Conservation (phyloP, 1,140 invertebrate species). For the Danaus plexippus region DNA sequence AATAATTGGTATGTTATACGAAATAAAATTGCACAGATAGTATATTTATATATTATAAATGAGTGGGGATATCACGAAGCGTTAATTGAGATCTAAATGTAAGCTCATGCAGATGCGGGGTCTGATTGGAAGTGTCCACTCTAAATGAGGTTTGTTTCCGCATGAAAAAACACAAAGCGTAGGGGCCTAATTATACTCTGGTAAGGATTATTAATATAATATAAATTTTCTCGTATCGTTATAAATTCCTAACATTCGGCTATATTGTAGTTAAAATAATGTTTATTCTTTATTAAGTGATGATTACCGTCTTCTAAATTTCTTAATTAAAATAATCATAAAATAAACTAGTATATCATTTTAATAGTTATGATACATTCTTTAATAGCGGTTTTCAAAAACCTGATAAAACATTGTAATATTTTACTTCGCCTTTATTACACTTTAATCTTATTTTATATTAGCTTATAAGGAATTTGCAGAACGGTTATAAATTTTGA, state of each 20-base stretch:
- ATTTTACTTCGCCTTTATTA: conserved; percentile 5
- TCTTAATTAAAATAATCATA: too few relatives aligned
- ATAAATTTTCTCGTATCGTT: too few relatives aligned
- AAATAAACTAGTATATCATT: too few relatives aligned
- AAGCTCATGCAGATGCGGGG: conserved; percentile 27
- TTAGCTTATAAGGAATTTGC: conserved; percentile 12
- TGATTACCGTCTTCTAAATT: too few relatives aligned
- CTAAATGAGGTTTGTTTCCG: conserved; percentile 18
- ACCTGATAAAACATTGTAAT: neutral
- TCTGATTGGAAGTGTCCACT: conserved; percentile 27
- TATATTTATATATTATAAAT: too few relatives aligned
- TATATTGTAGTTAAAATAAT: too few relatives aligned
- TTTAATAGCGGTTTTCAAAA: neutral
- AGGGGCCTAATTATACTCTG: conserved; percentile 15
- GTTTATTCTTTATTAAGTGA: too few relatives aligned
- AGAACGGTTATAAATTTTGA: conserved; percentile 12
- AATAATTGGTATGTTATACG: too few relatives aligned
- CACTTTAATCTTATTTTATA: conserved; percentile 13
- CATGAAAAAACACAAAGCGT: conserved; percentile 12
- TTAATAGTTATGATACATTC: too few relatives aligned
- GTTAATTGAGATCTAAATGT: conserved; percentile 26
- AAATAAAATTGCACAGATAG: too few relatives aligned
- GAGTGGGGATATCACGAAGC: conserved; percentile 8
- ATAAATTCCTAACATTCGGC: too few relatives aligned
- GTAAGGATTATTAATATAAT: too few relatives aligned